Evolutionary conservation across 2,888 invertebrate genomes (phyloP).

Genomic region (Leptinotarsa tumamoca): DNA sequence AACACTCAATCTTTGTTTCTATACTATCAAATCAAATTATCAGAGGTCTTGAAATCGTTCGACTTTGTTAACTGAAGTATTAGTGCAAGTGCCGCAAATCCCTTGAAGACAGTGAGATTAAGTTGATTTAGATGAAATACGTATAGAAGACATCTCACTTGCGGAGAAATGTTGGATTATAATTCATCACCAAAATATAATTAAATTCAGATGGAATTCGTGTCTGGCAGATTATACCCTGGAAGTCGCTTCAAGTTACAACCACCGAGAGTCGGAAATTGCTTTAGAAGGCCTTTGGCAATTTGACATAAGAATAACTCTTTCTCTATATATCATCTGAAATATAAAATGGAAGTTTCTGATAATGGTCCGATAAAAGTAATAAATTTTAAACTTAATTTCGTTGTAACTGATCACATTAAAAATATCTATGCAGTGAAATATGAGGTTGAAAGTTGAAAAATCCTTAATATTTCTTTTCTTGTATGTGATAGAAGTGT

Average conservation of each 20-base stretch:
- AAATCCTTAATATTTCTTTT: no score
- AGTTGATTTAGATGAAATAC: constrained; percentile 11
- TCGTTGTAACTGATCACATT: no score
- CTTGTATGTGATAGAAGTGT: no score
- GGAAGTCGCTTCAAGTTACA: background rate
- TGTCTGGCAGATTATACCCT: background rate
- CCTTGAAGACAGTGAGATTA: background rate
- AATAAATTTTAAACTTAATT: no score
- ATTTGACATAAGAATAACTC: background rate
- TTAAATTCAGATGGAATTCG: background rate
- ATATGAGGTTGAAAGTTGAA: no score
- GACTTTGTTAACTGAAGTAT: background rate
- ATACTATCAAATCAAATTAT: background rate
- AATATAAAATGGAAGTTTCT: no score
- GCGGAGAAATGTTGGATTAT: constrained; percentile 10
- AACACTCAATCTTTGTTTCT: background rate
- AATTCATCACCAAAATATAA: constrained; percentile 18
- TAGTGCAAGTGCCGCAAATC: background rate
- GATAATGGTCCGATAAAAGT: no score
- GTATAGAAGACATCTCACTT: constrained; percentile 11
- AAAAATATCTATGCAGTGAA: no score
- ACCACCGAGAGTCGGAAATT: background rate
- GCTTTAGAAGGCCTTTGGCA: background rate
- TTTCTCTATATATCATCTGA: background rate
- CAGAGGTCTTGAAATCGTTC: background rate